Conservation (phyloP, 2,888 invertebrate genomes). For the Clusia tigrina region DNA sequence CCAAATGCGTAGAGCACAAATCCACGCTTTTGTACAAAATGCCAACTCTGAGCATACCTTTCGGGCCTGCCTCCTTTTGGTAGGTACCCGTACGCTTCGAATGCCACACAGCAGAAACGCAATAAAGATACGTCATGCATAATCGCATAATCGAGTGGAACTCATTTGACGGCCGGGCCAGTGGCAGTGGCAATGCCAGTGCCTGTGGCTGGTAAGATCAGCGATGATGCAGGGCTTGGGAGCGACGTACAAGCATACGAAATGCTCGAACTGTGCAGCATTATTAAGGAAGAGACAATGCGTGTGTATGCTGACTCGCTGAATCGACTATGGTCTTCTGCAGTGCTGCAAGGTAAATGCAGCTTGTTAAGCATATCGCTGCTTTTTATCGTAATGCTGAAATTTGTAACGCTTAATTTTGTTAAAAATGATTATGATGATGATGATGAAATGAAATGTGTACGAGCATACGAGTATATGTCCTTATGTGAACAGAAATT, state of each 20-base stretch:
- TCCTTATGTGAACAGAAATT: neutral
- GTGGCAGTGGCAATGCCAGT: neutral
- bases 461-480: neutral
- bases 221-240: constrained; percentile 9
- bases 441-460: constrained; percentile 11
- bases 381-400: constrained; percentile 6
- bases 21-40: constrained; percentile 8
- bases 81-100: no score
- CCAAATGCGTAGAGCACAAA: neutral
- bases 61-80: neutral
- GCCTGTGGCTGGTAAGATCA: constrained; percentile 4
- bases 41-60: neutral
- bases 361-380: constrained; percentile 11
- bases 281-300: neutral
- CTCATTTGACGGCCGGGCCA: constrained; percentile 31
- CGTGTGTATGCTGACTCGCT: neutral
- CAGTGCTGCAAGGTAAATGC: constrained; percentile 16
- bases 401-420: constrained; percentile 30
- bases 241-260: neutral
- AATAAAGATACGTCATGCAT: constrained; percentile 44
- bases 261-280: neutral
- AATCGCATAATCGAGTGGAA: constrained; percentile 51
- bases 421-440: constrained; percentile 7
- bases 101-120: constrained; percentile 2
- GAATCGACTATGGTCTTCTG: neutral